Evolutionary conservation across 1,140 invertebrate genomes (phyloP), one percentile per base, ranked within the genome.

Genomic region (Drosophila nebulosa): DNA sequence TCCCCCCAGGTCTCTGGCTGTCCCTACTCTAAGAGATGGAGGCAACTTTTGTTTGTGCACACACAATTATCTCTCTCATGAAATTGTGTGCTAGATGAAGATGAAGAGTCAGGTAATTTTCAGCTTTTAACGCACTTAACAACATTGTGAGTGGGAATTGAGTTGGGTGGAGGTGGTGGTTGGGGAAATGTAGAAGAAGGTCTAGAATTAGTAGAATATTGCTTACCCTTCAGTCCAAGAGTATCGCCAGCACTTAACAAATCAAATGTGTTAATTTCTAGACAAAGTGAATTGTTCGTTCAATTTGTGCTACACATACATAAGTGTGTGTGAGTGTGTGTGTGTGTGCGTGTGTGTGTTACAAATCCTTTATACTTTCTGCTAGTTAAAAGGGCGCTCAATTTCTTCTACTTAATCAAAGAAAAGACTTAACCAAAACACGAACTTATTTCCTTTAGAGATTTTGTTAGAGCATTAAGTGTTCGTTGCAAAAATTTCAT

Each of bases 71-170:
- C 73, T 64, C 60, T 46, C 39, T 18, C 5, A 62, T 35, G 64
- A 62, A 65, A 65, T 69, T 59, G 30, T 32, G 30, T 32, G 30
- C 64, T 26, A 65, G 56, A 78, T 73, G 26, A 18, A 55, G 52
- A 30, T 58, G 18, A 58, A 74, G 39, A 46, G 67, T 62, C 74
- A 69, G 78, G 81, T 86, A 75, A 86, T 85, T 86, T 86, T 72
- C 65, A 80, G 74, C 81, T 86, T 75, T 86, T 69, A 68, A 26
- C 52, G 21, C 60, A 58, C 61, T 57, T 64, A 61, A 59, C 35
- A 67, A 14, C 18, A 18, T 18, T 42, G 16, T 7, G 14, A 18
- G 7, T 0, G 7, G 16, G 0, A 0, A 7, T 1, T 5, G 39
- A 16, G 5, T 2, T 2, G 16, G 16, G 7, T 5, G 16, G 7